phyloP scores from a whole-genome alignment of 2,113 vertebrate genomes.

The Mandrillus leucophaeus region DNA sequence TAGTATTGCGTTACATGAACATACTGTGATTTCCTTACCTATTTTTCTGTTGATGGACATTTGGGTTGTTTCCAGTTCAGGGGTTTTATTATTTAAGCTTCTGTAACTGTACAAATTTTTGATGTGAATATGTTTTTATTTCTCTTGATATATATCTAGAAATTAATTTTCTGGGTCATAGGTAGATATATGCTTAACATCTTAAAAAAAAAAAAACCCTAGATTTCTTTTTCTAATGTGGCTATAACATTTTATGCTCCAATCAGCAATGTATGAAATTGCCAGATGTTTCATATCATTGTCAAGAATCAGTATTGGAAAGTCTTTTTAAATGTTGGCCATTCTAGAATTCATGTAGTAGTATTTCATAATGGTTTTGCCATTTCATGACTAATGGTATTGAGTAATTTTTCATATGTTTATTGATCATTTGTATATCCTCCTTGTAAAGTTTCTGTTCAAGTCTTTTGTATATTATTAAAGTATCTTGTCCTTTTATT shows the following conservation, averaged over 20 bases:
- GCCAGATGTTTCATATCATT: background rate
- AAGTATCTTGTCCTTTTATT: background rate
- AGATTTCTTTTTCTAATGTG: background rate
- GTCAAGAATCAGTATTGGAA: background rate
- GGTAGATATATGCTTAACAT: background rate
- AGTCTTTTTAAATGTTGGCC: background rate
- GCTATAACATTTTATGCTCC: background rate
- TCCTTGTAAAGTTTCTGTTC: background rate
- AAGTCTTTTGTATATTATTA: background rate
- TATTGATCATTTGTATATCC: background rate
- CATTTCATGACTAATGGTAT: background rate
- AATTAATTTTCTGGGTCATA: background rate
- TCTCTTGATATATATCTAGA: background rate
- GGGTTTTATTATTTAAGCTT: background rate
- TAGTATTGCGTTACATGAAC: background rate
- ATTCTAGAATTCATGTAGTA: background rate
- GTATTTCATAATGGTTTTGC: background rate
- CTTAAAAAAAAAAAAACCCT: background rate
- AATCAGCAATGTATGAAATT: background rate
- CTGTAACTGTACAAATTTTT: background rate
- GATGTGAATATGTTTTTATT: background rate
- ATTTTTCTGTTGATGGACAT: background rate
- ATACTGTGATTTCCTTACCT: background rate
- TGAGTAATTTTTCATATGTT: background rate
- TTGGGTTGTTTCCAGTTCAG: background rate